phyloP scores from a whole-genome alignment of 1,140 invertebrate species.

The Trichonephila clavipes region DNA sequence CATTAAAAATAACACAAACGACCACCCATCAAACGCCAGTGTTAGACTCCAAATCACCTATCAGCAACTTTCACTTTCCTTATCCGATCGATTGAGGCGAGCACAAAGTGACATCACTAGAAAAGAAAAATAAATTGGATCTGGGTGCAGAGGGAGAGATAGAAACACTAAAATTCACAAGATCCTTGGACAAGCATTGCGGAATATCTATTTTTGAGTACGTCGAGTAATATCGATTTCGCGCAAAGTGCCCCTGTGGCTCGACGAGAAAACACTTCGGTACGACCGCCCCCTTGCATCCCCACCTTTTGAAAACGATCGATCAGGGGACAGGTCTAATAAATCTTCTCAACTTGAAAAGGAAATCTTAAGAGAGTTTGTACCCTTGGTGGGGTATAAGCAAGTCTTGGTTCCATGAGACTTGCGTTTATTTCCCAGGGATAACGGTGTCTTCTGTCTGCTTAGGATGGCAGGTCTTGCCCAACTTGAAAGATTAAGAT shows the following conservation, averaged over 20 bases:
- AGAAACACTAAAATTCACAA: constrained; percentile 37
- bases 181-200: constrained; percentile 18
- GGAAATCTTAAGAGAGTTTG: background rate
- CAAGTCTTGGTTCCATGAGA: background rate
- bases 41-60: no score
- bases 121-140: background rate
- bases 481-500: background rate
- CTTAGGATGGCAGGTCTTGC: background rate
- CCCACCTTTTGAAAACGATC: background rate
- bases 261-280: constrained; percentile 20
- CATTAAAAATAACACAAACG: no score
- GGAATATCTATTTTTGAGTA: constrained; percentile 31
- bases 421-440: background rate
- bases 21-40: no score
- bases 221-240: background rate
- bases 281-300: background rate
- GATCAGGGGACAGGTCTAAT: constrained; percentile 5
- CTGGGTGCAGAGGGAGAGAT: background rate
- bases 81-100: background rate
- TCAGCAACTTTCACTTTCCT: background rate
- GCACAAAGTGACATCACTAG: background rate
- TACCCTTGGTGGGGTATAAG: constrained; percentile 1
- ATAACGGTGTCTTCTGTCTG: background rate
- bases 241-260: constrained; percentile 12
- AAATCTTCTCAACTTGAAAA: constrained; percentile 31